These are phyloP conservation scores for Psittacara wagleri DNA, from an alignment of 2,113 vertebrate genomes.

Conservation along the genomic window DNA sequence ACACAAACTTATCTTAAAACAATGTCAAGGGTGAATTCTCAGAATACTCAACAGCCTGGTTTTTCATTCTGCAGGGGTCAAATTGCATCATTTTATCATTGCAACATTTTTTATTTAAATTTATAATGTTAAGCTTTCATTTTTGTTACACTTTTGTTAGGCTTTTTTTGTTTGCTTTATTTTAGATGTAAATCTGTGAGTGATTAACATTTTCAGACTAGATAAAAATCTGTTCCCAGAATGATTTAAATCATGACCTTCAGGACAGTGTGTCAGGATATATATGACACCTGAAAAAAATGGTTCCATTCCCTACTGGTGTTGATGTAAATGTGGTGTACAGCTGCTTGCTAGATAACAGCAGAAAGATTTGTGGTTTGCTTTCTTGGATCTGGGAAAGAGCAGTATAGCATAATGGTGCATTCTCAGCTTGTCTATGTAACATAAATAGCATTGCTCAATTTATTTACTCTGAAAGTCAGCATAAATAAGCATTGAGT, in stretches of 20 bases:
- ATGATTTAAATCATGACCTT: slow-evolving; percentile 26
- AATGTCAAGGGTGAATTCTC: neutral
- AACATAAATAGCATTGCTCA: slow-evolving; percentile 25
- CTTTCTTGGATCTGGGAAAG: neutral
- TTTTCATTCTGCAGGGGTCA: neutral
- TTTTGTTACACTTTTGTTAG: neutral
- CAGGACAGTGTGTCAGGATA: neutral
- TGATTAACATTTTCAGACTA: neutral
- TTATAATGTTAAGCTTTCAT: neutral
- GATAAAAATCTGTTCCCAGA: neutral
- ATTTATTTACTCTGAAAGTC: slow-evolving; percentile 22
- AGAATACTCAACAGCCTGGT: neutral
- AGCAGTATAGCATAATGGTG: neutral
- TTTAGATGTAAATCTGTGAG: neutral
- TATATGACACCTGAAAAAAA: slow-evolving; percentile 9
- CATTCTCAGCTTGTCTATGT: slow-evolving; percentile 38
- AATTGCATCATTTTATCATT: neutral
- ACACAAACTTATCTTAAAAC: neutral
- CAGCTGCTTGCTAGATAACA: slow-evolving; percentile 19
- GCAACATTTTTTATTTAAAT: neutral
- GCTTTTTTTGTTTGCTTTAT: neutral
- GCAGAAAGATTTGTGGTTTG: slow-evolving; percentile 8
- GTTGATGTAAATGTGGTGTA: neutral
- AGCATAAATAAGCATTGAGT: neutral
- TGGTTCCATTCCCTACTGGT: neutral